Conservation (phyloP, 2,888 invertebrate genomes). For the Sesamia inferens region DNA sequence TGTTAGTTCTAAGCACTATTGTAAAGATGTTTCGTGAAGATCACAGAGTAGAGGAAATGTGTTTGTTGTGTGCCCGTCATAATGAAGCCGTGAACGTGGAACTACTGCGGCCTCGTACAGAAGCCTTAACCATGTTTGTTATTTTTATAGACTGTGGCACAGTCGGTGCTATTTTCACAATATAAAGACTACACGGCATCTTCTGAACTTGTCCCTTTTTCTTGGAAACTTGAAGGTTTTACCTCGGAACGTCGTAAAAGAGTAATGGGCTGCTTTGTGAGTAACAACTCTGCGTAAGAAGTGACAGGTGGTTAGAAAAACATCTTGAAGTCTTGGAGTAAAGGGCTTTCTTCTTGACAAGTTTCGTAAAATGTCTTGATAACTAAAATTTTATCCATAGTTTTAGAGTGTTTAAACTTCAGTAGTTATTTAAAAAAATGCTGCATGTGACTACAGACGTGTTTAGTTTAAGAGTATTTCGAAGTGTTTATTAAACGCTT, state of each 20-base stretch:
- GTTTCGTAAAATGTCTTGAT: background rate
- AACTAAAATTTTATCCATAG: background rate
- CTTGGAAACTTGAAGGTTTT: slow-evolving; percentile 18
- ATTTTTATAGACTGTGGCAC: slow-evolving; percentile 64
- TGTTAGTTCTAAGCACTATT: background rate
- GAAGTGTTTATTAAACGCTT: background rate
- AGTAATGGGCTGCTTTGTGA: slow-evolving; percentile 18
- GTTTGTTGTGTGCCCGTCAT: slow-evolving; percentile 53
- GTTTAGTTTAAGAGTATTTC: too few relatives aligned
- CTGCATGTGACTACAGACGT: too few relatives aligned
- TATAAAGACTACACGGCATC: slow-evolving; percentile 40
- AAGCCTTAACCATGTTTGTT: slow-evolving; percentile 72
- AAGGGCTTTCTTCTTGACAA: background rate
- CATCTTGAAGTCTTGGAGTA: background rate
- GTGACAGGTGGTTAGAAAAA: background rate
- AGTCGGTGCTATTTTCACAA: slow-evolving; percentile 47
- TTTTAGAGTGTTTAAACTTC: background rate
- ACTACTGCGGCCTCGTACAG: slow-evolving; percentile 51
- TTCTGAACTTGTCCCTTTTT: slow-evolving; percentile 63
- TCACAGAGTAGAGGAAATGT: slow-evolving; percentile 44
- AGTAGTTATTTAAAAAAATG: too few relatives aligned
- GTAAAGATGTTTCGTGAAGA: slow-evolving; percentile 32
- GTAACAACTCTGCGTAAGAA: slow-evolving; percentile 7
- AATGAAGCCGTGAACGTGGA: slow-evolving; percentile 62
- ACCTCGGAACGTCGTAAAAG: slow-evolving; percentile 33